Evolutionary conservation across 2,888 invertebrate species (phyloP).

Genomic region (Ephialtes manifestator): DNA sequence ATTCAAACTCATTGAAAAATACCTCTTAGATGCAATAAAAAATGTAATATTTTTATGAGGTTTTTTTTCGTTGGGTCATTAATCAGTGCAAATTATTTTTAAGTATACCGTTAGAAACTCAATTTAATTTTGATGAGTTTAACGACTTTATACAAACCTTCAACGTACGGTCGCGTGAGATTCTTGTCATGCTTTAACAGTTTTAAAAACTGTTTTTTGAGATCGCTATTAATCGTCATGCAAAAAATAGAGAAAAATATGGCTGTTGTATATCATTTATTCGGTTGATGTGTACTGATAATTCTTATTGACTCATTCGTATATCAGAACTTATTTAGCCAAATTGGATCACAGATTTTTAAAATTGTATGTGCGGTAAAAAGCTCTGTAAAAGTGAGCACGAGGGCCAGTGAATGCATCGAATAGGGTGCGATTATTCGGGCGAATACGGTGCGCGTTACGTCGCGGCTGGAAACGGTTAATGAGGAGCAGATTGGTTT

Average conservation of each 20-base stretch:
- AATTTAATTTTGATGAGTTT: not conserved
- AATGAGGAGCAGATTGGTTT: slow-evolving; percentile 79
- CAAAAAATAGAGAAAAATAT: not conserved
- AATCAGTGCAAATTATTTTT: too few species aligned
- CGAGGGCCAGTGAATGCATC: slow-evolving; percentile 22
- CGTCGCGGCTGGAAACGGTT: slow-evolving; percentile 70
- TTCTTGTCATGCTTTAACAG: not conserved
- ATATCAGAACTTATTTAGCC: not conserved
- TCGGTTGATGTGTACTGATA: not conserved
- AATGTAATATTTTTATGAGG: too few species aligned
- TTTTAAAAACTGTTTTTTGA: not conserved
- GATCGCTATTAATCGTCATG: not conserved
- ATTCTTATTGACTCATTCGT: not conserved
- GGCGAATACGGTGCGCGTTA: slow-evolving; percentile 43
- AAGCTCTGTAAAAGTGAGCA: slow-evolving; percentile 16
- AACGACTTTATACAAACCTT: not conserved
- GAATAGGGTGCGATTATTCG: slow-evolving; percentile 47
- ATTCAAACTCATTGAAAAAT: not conserved
- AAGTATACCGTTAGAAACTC: not conserved
- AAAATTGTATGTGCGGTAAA: not conserved
- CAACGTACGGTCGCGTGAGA: not conserved
- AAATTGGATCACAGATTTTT: not conserved
- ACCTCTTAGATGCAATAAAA: too few species aligned
- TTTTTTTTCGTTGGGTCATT: too few species aligned
- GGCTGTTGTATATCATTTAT: not conserved